Evolutionary conservation across 2,888 invertebrate species (phyloP), one percentile per base, ranked within the genome.

Genomic region (Sesia apiformis): DNA sequence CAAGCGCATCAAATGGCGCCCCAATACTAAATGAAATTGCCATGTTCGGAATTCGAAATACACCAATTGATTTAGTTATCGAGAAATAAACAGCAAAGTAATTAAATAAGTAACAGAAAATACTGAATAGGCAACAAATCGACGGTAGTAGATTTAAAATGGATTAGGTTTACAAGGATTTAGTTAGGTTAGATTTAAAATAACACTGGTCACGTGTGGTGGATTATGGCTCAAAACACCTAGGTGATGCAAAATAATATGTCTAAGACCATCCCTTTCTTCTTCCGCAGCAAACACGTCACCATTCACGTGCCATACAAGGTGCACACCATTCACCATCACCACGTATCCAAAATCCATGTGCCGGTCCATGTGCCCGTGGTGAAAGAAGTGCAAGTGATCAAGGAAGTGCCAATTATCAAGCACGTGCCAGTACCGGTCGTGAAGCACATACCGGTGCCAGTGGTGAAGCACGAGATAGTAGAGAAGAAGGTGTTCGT

Each of bases 251-350:
- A 23, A 23, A 23, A 2, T 23, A 23, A 23, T 23, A 23, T 23
- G 23, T 23, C 23, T 23, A 23, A 23, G 23, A 23, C 23, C 23
- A 23, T 2, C 23, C 2, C 23, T 23, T 4, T 46, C 4, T 52
- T 52, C 39, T 56, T 58, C 67, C 60, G 55, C 70, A 56, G 83
- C 70, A 88, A 88, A 60, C 85, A 87, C 66, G 84, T 88, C 4
- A 87, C 80, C 38, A 89, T 89, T 72, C 88, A 89, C 73, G 88
- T 89, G 1, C 88, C 88, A 0, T 88, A 89, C 80, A 88, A 89
- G 61, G 67, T 88, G 43, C 87, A 87, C 67, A 89, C 87, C 1
- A 70, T 87, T 63, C 88, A 89, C 63, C 88, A 89, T 58, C 88
- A 89, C 70, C 88, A 88, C 74, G 87, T 87, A 3, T 75, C 76